Conservation (phyloP, 2,797 vertebrate species). For the Danio kyathit region DNA sequence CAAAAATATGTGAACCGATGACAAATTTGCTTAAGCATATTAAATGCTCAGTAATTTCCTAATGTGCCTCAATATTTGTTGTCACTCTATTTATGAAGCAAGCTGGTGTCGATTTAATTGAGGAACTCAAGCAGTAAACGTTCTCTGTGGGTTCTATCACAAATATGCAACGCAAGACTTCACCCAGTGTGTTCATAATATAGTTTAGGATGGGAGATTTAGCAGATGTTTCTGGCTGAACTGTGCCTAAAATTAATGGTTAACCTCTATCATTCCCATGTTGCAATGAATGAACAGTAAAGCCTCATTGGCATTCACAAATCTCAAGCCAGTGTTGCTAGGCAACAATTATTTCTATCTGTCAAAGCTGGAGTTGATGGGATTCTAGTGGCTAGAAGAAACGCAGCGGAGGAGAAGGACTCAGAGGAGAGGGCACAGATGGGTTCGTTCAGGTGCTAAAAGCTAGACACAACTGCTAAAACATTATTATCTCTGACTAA, state of each 20-base stretch:
- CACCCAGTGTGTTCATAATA: slow-evolving; percentile 10
- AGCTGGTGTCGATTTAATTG: background rate
- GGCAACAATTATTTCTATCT: slow-evolving; percentile 49
- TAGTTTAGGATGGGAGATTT: slow-evolving; percentile 46
- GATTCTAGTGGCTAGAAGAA: slow-evolving; percentile 16
- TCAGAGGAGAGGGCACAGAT: slow-evolving; percentile 12
- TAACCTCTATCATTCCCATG: slow-evolving; percentile 43
- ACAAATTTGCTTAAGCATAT: background rate
- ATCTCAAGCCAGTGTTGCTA: slow-evolving; percentile 50
- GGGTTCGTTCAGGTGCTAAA: slow-evolving; percentile 4
- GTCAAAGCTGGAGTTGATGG: slow-evolving; percentile 39
- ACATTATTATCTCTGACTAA: slow-evolving; percentile 8
- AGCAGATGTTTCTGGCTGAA: slow-evolving; percentile 51
- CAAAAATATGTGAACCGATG: background rate
- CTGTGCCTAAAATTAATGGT: slow-evolving; percentile 54
- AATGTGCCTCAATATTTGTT: background rate
- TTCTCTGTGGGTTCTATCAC: slow-evolving; percentile 8
- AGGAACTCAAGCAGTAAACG: background rate
- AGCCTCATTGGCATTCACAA: slow-evolving; percentile 45
- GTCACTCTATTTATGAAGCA: background rate
- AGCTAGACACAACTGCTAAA: slow-evolving; percentile 18
- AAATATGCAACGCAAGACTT: background rate
- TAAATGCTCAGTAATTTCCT: background rate
- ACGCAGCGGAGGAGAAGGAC: slow-evolving; percentile 17
- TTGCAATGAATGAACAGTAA: slow-evolving; percentile 46